Evolutionary conservation across 2,113 vertebrate genomes (phyloP).

Genomic region (Xiphophorus hellerii): DNA sequence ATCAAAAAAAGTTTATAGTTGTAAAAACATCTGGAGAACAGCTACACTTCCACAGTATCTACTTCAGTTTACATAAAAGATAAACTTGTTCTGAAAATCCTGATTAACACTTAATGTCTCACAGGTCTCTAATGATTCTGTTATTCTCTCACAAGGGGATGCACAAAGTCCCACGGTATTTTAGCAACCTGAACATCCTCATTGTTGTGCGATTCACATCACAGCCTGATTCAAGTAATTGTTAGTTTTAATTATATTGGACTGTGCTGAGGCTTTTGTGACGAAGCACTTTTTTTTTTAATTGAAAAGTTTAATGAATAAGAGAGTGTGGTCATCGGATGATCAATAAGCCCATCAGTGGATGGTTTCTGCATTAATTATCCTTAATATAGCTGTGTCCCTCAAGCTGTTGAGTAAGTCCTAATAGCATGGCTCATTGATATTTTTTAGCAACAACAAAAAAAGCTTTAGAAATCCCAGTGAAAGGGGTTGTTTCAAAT

Average conservation of each 20-base stretch:
- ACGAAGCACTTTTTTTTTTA: conserved; percentile 55
- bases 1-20: conserved; percentile 24
- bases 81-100: conserved; percentile 46
- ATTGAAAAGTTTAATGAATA: conserved; percentile 67
- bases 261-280: conserved; percentile 42
- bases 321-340: conserved; percentile 46
- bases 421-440: not conserved
- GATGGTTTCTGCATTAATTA: conserved; percentile 54
- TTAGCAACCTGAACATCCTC: conserved; percentile 16
- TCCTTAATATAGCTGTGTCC: conserved; percentile 32
- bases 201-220: conserved; percentile 47
- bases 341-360: conserved; percentile 62
- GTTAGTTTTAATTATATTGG: conserved; percentile 61
- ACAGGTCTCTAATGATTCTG: conserved; percentile 23
- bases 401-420: conserved; percentile 9
- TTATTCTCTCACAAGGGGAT: conserved; percentile 9
- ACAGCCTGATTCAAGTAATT: conserved; percentile 55
- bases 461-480: conserved; percentile 4
- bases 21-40: not conserved
- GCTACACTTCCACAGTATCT: conserved; percentile 15
- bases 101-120: conserved; percentile 36
- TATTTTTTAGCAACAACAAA: not conserved
- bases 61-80: conserved; percentile 53
- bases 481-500: not conserved
- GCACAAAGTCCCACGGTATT: not conserved